Conservation (phyloP, 2,888 invertebrate species). For the Tanytarsus gracilentus region DNA sequence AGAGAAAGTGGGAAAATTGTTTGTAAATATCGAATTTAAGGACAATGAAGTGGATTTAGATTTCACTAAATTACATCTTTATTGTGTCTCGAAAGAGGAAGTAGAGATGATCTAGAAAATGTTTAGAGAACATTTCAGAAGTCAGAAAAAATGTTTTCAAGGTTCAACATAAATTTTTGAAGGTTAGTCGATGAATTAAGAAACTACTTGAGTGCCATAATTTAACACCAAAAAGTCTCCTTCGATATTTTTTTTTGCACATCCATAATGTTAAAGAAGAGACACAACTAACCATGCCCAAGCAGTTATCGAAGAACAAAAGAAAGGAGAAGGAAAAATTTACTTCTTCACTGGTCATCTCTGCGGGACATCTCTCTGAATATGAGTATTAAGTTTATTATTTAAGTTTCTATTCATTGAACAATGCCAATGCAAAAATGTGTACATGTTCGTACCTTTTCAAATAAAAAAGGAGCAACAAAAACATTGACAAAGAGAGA, state of each 20-base stretch:
- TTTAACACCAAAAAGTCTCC: no score
- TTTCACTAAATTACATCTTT: conserved; percentile 5
- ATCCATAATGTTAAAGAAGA: no score
- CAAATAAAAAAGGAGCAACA: background rate
- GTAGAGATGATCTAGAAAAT: no score
- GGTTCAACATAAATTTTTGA: no score
- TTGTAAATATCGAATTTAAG: conserved; percentile 16
- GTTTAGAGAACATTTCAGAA: no score
- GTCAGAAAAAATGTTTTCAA: no score
- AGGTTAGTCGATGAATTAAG: no score
- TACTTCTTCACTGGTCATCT: background rate
- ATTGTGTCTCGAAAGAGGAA: conserved; percentile 6
- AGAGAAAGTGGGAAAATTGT: conserved; percentile 3
- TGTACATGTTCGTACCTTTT: background rate
- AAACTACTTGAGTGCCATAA: no score
- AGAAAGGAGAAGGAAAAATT: background rate
- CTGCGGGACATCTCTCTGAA: conserved; percentile 1
- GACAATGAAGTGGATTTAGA: conserved; percentile 4
- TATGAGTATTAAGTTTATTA: conserved; percentile 10
- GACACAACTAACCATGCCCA: background rate
- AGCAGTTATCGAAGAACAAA: no score
- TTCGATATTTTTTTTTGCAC: no score
- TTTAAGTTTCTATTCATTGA: conserved; percentile 1
- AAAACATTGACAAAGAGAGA: background rate
- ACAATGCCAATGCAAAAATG: background rate